Base-by-base conservation (phyloP, 2,888 invertebrate species). In the Mongoloraphidia duomilia region DNA sequence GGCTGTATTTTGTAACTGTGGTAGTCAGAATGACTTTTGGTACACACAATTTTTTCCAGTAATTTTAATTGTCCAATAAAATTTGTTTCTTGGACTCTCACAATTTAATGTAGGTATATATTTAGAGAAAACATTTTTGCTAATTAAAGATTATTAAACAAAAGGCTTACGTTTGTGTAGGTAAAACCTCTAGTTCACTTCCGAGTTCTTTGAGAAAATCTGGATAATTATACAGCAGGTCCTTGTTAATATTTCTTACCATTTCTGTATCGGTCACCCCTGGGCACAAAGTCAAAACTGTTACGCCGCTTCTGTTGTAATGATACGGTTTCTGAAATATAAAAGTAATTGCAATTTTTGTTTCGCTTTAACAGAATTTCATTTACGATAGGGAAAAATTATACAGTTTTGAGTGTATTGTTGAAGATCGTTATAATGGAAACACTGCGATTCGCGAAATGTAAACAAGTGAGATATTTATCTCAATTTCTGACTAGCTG, bases 201-300 rank as follows among this genome's bases (percentile, higher is more conserved):
- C 6, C 5, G 6, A 26, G 26, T 26, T 26, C 26, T 26, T 6
- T 26, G 26, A 5, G 26, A 26, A 26, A 26, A 26, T 26, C 26
- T 6, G 26, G 26, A 26, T 26, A 3, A 26, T 26, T 6, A 26
- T 26, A 26, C 5, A 26, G 26, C 5, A 26, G 26, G 6, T 26
- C 26, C 26, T 26, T 26, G 2, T n/a, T 10, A 17, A 56, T 51
- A 38, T 58, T 55, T 1, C 51, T 52, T 42, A 65, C 57, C 43
- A 70, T 49, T 8, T 55, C 63, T 0, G 73, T 72, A 34, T 66
- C 60, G 0, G 73, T 74, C 34, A 70, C 69, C 3, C 74, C 74
- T 6, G 74, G 75, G 54, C 73, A 74, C 11, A 76, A 59, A 0
- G 68, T 69, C 9, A 74, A 60, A 4, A 74, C 69, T 52, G 71